A percentile compares a stretch with the other conserved stretches of the same genome.
Conservation (phyloP, 2,797 vertebrate genomes). For the Fringilla coelebs region DNA sequence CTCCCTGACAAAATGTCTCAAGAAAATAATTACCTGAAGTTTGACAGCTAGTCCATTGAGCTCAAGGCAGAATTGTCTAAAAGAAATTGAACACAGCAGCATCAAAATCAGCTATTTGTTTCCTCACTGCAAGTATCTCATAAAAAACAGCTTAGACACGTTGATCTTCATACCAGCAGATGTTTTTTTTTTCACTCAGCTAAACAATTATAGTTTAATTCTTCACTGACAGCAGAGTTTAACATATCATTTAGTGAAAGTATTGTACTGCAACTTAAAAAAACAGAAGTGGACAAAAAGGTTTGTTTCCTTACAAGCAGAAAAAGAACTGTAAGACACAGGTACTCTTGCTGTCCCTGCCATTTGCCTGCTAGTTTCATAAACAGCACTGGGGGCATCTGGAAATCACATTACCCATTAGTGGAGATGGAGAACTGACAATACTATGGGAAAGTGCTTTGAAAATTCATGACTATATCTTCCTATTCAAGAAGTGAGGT, state of each 20-base stretch:
- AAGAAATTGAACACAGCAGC: slow-evolving; percentile 57
- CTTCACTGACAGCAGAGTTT: not conserved
- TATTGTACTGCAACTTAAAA: not conserved
- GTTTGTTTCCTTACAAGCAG: not conserved
- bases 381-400: not conserved
- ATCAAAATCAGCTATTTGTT: slow-evolving; percentile 18
- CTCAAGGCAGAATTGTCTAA: slow-evolving; percentile 97
- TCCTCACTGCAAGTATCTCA: not conserved
- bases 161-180: not conserved
- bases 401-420: not conserved
- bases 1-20: not conserved
- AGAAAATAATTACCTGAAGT: slow-evolving; percentile 86
- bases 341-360: not conserved
- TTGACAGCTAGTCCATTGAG: slow-evolving; percentile 98
- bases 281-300: not conserved
- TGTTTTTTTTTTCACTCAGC: not conserved
- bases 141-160: not conserved
- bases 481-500: not conserved
- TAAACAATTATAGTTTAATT: not conserved
- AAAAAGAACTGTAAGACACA: not conserved
- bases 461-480: not conserved
- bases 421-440: not conserved
- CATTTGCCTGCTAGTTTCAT: not conserved
- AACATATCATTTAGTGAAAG: not conserved
- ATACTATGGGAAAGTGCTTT: not conserved